Evolutionary conservation across 1,140 invertebrate species (phyloP), one percentile per base, ranked within the genome.

Genomic region (Microplitis mediator): DNA sequence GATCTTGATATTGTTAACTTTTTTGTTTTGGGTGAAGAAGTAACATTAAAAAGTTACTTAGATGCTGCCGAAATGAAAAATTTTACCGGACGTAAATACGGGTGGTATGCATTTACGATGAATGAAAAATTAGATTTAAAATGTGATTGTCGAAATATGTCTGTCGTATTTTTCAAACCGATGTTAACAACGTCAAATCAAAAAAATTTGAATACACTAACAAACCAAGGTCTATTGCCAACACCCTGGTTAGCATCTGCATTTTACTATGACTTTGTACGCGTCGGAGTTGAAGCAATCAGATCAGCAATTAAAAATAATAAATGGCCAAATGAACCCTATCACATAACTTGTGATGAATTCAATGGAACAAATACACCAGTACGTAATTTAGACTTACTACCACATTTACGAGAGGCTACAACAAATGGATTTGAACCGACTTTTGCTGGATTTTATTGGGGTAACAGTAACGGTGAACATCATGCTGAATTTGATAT

Each of bases 1-100:
- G 91, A 95, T 75, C 86, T 95, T 58, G 95, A 97, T 79, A 93
- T 97, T 50, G 93, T 96, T 0, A 96, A 97, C 78, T 97, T 93
- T 78, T 97, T 97, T 78, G 86, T 96, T 4, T 84, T 96, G 39
- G 94, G 93, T 0, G 90, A 89, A 77, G 84, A 92, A 3, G 86
- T 88, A 39, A 93, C 91, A 3, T 92, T 96, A 61, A 91, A 91
- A 71, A 87, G 88, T 65, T 91, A 94, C 0, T 82, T 97, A 31
- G 90, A 92, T 32, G 75, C 75, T 0, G 87, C 81, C 0, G 73
- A 85, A 8, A 67, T 74, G 0, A 72, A 84, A 1, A 82, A 82
- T 63, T 87, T 81, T 58, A 85, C 79, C 9, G 84, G 87, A 60
- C 80, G 77, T 62, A 89, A 91, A 77, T 92, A 88, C 76, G 89